These are phyloP conservation scores for Chrysocyon brachyurus DNA, from an alignment of 2,797 vertebrate species.

Conservation along the genomic window DNA sequence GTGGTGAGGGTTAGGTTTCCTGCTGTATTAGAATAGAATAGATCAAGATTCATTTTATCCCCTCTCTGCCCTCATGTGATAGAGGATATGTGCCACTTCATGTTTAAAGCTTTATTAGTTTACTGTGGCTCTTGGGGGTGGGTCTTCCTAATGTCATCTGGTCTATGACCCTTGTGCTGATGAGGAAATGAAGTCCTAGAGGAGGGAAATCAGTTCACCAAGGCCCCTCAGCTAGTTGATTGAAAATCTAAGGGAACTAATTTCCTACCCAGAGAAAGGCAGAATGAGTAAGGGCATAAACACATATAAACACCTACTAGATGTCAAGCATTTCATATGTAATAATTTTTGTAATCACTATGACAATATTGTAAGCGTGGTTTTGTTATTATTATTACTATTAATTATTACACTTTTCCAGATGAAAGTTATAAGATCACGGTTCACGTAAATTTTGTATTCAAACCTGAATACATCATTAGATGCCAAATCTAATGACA, in stretches of 20 bases:
- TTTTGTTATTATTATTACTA: neutral
- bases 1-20: constrained; percentile 66
- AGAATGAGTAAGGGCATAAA: neutral
- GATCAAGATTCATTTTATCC: neutral
- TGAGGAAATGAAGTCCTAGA: neutral
- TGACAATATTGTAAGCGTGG: neutral
- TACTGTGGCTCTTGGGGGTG: neutral
- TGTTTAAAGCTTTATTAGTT: neutral
- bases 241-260: neutral
- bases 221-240: neutral
- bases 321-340: neutral
- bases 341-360: neutral
- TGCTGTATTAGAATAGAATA: constrained; percentile 30
- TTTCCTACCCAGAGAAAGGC: neutral
- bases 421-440: neutral
- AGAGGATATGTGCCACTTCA: neutral
- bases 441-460: neutral
- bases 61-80: neutral
- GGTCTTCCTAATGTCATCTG: neutral
- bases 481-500: neutral
- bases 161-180: neutral
- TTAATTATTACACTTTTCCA: neutral
- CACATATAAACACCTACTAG: neutral
- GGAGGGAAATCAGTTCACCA: neutral
- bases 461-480: neutral